Evolutionary conservation across 2,888 invertebrate genomes (phyloP).

Genomic region (Conchocele bisecta): DNA sequence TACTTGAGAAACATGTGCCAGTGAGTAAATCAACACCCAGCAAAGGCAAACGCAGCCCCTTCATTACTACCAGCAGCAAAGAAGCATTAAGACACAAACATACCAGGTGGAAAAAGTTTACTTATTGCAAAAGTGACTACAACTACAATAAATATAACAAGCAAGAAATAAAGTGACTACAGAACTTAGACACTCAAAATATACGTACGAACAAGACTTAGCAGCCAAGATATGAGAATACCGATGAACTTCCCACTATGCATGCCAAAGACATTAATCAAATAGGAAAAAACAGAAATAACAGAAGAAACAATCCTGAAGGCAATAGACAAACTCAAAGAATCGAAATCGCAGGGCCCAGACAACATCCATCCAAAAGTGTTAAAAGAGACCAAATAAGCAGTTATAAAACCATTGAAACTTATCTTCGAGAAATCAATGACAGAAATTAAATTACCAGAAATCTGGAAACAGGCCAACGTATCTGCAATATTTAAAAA

Average conservation of each 20-base stretch:
- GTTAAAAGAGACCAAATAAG: slow-evolving; percentile 1
- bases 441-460: slow-evolving; percentile 1
- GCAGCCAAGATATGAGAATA: neutral
- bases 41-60: neutral
- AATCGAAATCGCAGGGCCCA: slow-evolving; percentile 9
- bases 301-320: neutral
- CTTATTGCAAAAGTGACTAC: neutral
- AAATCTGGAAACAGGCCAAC: slow-evolving; percentile 20
- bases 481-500: slow-evolving; percentile 13
- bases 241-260: no score
- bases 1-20: slow-evolving; percentile 7
- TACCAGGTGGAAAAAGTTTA: slow-evolving; percentile 12
- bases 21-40: neutral
- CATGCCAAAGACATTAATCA: no score
- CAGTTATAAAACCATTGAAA: neutral
- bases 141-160: slow-evolving; percentile 13
- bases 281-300: no score
- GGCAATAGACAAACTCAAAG: neutral
- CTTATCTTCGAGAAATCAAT: slow-evolving; percentile 18
- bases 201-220: slow-evolving; percentile 4
- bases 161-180: slow-evolving; percentile 10
- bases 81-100: slow-evolving; percentile 8
- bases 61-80: slow-evolving; percentile 2
- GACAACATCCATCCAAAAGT: slow-evolving; percentile 18
- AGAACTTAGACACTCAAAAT: neutral